Percentiles rank a stretch among this genome's conserved stretches.
Conservation (phyloP, 2,113 vertebrate species). For the Cyphotilapia sp. region DNA sequence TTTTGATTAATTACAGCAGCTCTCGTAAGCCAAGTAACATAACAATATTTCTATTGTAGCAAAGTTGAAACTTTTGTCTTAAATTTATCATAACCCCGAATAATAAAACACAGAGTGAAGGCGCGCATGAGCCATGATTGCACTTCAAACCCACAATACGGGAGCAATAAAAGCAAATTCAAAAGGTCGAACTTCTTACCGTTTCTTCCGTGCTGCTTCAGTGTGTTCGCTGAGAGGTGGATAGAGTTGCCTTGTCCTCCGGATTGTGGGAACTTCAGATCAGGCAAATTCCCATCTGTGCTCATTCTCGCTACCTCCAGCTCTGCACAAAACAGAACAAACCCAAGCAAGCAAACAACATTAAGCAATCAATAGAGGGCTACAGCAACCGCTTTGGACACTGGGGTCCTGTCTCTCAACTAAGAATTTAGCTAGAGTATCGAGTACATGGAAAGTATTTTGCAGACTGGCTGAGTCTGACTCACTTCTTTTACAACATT, state of each 20-base stretch:
- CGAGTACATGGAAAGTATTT: neutral
- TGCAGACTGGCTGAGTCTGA: neutral
- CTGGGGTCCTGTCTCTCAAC: neutral
- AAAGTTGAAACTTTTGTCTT: neutral
- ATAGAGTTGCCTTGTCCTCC: constrained; percentile 85
- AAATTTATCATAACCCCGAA: neutral
- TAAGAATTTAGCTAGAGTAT: neutral
- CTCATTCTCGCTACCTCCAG: constrained; percentile 94
- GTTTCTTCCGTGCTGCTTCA: constrained; percentile 93
- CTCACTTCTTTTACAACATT: neutral
- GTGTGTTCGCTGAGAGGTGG: constrained; percentile 91
- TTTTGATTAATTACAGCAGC: neutral
- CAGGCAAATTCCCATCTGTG: constrained; percentile 92
- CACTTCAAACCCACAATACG: neutral
- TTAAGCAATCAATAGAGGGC: neutral
- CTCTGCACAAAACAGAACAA: constrained; percentile 68
- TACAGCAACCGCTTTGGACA: neutral
- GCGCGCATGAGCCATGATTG: neutral
- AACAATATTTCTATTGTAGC: neutral
- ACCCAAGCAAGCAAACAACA: neutral
- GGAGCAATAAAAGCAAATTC: neutral
- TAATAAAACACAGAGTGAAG: neutral
- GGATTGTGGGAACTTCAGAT: constrained; percentile 91
- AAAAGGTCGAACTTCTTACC: constrained; percentile 66
- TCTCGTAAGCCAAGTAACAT: neutral